Evolutionary conservation across 2,113 vertebrate genomes (phyloP).

Genomic region (Uria aalge): DNA sequence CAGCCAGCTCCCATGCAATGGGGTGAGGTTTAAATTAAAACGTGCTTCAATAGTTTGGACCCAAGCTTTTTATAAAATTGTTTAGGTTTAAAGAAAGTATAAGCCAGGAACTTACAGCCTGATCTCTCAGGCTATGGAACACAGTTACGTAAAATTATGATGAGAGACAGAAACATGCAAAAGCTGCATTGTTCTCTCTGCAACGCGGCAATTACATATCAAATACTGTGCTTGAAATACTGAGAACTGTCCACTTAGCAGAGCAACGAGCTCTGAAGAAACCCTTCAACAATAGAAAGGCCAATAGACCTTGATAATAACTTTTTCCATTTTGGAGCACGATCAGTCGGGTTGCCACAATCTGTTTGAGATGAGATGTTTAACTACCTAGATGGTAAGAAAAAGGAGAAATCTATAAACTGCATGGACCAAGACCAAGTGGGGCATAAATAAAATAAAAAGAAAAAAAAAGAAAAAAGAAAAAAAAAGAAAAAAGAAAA

Average conservation of each 20-base stretch:
- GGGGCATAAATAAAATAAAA: not conserved
- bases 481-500: too few relatives aligned
- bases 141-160: not conserved
- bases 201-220: not conserved
- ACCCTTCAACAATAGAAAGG: not conserved
- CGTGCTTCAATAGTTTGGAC: not conserved
- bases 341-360: not conserved
- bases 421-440: not conserved
- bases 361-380: not conserved
- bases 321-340: not conserved
- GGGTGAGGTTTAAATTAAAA: not conserved
- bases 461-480: too few relatives aligned
- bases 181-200: not conserved
- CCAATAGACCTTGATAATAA: not conserved
- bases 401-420: not conserved
- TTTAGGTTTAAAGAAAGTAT: not conserved
- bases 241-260: not conserved
- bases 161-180: not conserved
- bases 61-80: not conserved
- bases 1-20: not conserved
- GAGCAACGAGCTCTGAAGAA: not conserved
- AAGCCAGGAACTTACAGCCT: not conserved
- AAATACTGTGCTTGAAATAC: not conserved
- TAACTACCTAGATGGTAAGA: not conserved
- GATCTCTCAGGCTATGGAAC: not conserved